Evolutionary conservation across 2,888 invertebrate species (phyloP).

Genomic region (Cremastinae sp.): DNA sequence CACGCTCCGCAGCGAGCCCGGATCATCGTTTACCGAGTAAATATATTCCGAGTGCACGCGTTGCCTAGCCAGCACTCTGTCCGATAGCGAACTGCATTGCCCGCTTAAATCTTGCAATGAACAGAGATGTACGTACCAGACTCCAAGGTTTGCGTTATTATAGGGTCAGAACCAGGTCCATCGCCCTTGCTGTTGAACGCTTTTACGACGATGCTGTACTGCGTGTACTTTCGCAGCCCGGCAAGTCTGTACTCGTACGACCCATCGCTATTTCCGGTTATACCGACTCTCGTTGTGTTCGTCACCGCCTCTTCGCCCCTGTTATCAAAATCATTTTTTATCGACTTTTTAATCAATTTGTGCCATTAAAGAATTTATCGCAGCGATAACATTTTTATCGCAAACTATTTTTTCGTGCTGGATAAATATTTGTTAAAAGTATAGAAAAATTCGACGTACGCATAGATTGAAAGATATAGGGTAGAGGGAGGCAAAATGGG

Average conservation of each 20-base stretch:
- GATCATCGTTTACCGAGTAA: slow-evolving; percentile 55
- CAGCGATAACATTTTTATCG: too few species aligned
- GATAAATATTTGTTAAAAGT: too few species aligned
- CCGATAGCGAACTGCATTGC: too few species aligned
- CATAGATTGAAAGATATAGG: too few species aligned
- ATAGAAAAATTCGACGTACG: too few species aligned
- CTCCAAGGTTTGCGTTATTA: slow-evolving; percentile 90
- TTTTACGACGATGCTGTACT: slow-evolving; percentile 91
- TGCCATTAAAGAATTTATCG: too few species aligned
- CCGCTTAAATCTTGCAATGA: not conserved
- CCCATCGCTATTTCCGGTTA: slow-evolving; percentile 80
- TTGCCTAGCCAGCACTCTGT: too few species aligned
- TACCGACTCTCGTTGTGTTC: slow-evolving; percentile 76
- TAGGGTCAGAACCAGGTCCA: slow-evolving; percentile 91
- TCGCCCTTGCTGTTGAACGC: slow-evolving; percentile 93
- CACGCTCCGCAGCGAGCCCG: slow-evolving; percentile 25
- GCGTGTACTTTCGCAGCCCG: slow-evolving; percentile 89
- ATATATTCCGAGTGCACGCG: slow-evolving; percentile 26
- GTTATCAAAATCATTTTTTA: slow-evolving; percentile 23
- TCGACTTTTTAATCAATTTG: not conserved
- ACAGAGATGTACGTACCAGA: slow-evolving; percentile 84
- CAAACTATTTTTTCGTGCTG: too few species aligned
- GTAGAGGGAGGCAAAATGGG: too few species aligned
- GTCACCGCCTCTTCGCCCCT: slow-evolving; percentile 73
- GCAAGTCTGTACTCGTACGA: slow-evolving; percentile 82